Evolutionary conservation across 2,888 invertebrate species (phyloP).

Genomic region (Drosophila colorata): DNA sequence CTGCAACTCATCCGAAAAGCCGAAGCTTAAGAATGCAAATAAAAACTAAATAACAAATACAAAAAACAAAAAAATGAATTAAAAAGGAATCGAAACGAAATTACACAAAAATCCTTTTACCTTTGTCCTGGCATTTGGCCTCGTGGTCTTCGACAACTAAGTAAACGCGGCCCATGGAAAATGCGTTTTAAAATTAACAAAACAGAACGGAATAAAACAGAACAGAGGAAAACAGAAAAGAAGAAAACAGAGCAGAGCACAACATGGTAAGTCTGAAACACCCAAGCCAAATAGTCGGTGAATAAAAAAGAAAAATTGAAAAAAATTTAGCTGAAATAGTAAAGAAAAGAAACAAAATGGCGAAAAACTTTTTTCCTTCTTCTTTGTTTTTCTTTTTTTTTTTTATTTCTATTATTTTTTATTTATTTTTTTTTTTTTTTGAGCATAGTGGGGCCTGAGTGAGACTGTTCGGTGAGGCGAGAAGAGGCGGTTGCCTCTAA

Average conservation of each 20-base stretch:
- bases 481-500: conserved; percentile 58
- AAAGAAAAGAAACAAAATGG: conserved; percentile 77
- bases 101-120: conserved; percentile 76
- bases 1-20: no score
- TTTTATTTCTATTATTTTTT: conserved; percentile 12
- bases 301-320: conserved; percentile 19
- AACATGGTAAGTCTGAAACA: conserved; percentile 28
- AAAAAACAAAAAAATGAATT: background rate
- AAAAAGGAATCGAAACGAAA: background rate
- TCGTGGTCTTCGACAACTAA: conserved; percentile 35
- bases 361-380: conserved; percentile 53
- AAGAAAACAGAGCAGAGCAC: background rate
- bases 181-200: conserved; percentile 65
- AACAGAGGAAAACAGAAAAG: background rate
- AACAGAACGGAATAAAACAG: conserved; percentile 13
- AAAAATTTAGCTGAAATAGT: conserved; percentile 75
- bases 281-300: conserved; percentile 38
- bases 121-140: conserved; percentile 40
- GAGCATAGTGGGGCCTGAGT: conserved; percentile 1
- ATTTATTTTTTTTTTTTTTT: conserved; percentile 25
- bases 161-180: conserved; percentile 53
- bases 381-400: conserved; percentile 40
- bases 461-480: background rate
- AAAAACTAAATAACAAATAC: background rate
- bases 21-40: background rate